Base-by-base conservation (phyloP, 2,113 vertebrate species). In the Pterocles gutturalis region DNA sequence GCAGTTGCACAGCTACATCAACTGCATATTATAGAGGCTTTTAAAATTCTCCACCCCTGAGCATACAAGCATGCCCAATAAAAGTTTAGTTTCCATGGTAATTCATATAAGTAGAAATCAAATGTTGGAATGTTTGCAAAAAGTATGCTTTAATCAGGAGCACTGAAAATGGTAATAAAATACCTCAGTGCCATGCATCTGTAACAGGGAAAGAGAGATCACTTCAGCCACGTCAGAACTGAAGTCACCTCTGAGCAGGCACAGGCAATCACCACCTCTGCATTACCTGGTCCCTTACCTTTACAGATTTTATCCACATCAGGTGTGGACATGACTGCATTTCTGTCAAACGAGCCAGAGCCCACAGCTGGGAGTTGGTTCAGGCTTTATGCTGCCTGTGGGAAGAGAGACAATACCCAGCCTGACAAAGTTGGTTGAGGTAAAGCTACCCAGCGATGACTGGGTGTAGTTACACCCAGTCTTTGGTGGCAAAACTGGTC, bases 51-150 rank as follows among this genome's bases (percentile, higher is more conserved):
- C 58, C 51, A 15, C 55, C 51, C 66, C 72, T 61, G 83, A 75
- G 60, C 11, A 75, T 71, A 61, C 92, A 94, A 72, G 55, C 65
- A 57, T 36, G 53, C 67, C 83, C 0, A 4, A 45, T 75, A 66
- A 84, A 94, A 95, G 51, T 96, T 93, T 67, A 3, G 93, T 97
- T 97, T 89, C 95, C 96, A 97, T 97, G 90, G 96, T 20, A 95
- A 97, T 94, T 86, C 60, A 19, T 89, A 20, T 71, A 94, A 96
- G 95, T 81, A 81, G 91, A 94, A 95, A 92, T 92, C 55, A 75
- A 94, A 71, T 66, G 67, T 46, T 87, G 90, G 83, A 92, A 94
- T 66, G 83, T 73, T 94, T 93, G 81, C 90, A 95, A 73, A 73
- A 81, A 87, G 19, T 15, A 15, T 48, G n/a, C 53, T 93, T 85